Evolutionary conservation across 2,113 vertebrate genomes (phyloP).

Genomic region (Melanerpes aurifrons): DNA sequence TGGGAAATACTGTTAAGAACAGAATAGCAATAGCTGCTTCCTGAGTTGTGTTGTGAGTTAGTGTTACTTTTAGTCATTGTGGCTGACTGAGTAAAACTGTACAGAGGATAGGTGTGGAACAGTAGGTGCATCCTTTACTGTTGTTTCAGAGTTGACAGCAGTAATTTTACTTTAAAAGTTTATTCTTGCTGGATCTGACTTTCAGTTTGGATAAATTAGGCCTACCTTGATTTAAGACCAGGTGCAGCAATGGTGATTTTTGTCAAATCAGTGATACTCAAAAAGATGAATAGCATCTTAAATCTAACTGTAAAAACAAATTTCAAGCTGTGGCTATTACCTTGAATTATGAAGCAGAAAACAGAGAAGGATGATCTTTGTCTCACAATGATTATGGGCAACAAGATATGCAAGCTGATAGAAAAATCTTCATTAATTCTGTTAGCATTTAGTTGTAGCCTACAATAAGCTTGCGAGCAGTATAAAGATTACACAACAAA

Average conservation of each 20-base stretch:
- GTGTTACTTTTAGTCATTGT: background rate
- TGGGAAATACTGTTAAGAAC: background rate
- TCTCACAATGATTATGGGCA: constrained; percentile 15
- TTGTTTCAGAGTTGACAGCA: background rate
- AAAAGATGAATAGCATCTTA: constrained; percentile 22
- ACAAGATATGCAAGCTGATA: background rate
- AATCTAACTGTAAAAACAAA: constrained; percentile 24
- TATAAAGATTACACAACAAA: background rate
- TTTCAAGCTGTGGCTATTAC: constrained; percentile 3
- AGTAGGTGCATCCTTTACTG: background rate
- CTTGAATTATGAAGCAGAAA: constrained; percentile 14
- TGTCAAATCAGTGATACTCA: background rate
- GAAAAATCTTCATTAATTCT: background rate
- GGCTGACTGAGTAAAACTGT: background rate
- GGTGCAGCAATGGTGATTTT: background rate
- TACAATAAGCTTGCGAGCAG: background rate
- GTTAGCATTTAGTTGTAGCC: background rate
- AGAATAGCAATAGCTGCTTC: background rate
- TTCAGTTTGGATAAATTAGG: background rate
- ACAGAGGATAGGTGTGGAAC: background rate
- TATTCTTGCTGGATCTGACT: constrained; percentile 17
- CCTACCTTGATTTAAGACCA: constrained; percentile 10
- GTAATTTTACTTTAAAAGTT: constrained; percentile 13
- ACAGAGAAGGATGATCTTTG: background rate
- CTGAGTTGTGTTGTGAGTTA: background rate